Conservation (phyloP, 1,140 invertebrate genomes). For the Apis mellifera region Amel_HAv3.1 CM009940.2:6679501-6680000, state of each 20-base stretch:
- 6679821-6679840: neutral
- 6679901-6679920: neutral
- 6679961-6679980: neutral
- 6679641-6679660: too few relatives aligned
- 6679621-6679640: too few relatives aligned
- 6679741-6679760: neutral
- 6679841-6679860: constrained; percentile 8
- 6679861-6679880: neutral
- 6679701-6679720: too few relatives aligned
- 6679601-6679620: too few relatives aligned
- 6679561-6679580: too few relatives aligned
- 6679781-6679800: neutral
- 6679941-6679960: neutral
- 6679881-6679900: neutral
- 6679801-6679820: neutral
- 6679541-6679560: too few relatives aligned
- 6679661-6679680: too few relatives aligned
- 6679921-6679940: neutral
- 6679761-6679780: neutral
- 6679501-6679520: too few relatives aligned
- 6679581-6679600: too few relatives aligned
- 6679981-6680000: neutral
- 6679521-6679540: too few relatives aligned
- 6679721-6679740: neutral
- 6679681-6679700: too few relatives aligned